phyloP scores from a whole-genome alignment of 2,113 vertebrate species.

The Burhinus bistriatus region DNA sequence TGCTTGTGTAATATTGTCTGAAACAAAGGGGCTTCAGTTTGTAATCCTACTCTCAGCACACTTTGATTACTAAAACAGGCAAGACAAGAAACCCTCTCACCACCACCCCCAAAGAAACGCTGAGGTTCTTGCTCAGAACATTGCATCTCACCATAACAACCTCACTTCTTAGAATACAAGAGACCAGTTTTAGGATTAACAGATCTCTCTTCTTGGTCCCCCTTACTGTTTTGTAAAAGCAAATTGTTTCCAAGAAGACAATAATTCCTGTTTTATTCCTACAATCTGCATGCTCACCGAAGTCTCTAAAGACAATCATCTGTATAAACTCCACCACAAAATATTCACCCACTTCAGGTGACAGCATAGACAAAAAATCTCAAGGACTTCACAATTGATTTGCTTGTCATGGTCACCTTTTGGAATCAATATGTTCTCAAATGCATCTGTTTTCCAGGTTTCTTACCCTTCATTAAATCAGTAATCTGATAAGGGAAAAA shows the following conservation, averaged over 20 bases:
- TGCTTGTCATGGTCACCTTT: background rate
- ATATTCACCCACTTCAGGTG: background rate
- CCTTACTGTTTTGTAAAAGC: background rate
- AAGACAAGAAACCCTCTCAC: background rate
- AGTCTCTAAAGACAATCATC: background rate
- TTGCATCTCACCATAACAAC: background rate
- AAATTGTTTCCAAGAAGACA: background rate
- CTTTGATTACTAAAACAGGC: background rate
- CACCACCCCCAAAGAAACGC: background rate
- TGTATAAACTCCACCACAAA: background rate
- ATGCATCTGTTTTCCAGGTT: background rate
- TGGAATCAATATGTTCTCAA: background rate
- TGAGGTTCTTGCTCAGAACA: background rate
- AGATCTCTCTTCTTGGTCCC: background rate
- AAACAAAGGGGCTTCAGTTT: slow-evolving; percentile 40
- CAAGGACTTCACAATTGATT: background rate
- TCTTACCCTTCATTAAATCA: background rate
- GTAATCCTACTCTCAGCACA: background rate
- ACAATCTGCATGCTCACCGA: background rate
- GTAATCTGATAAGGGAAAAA: background rate
- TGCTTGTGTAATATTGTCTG: slow-evolving; percentile 1
- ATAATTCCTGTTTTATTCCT: background rate
- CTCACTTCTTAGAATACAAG: background rate
- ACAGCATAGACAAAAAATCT: background rate
- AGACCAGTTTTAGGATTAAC: background rate